Evolutionary conservation across 2,797 vertebrate genomes (phyloP).

Genomic region (Propithecus deckenii): DNA sequence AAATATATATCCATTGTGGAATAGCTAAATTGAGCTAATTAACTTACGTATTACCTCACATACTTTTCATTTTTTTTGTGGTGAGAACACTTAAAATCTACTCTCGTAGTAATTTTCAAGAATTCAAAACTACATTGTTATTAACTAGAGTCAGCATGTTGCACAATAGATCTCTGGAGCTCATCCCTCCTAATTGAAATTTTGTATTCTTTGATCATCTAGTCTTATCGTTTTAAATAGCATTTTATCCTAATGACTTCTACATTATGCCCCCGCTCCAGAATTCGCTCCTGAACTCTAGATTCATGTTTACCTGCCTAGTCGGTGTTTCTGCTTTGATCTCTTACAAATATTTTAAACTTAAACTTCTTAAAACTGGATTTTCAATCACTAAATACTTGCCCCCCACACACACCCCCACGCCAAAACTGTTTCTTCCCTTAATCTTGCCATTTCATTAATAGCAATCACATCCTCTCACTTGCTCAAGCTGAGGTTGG

Average conservation of each 20-base stretch:
- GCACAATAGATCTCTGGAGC: too few species aligned
- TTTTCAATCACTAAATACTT: not conserved
- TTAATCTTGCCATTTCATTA: not conserved
- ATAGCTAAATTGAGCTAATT: not conserved
- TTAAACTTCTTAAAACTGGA: not conserved
- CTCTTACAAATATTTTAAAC: not conserved
- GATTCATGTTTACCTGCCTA: not conserved
- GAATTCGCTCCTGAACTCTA: not conserved
- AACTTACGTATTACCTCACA: too few species aligned
- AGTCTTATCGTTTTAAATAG: not conserved
- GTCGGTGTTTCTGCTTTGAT: not conserved
- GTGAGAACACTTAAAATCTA: too few species aligned
- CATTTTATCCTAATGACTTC: not conserved
- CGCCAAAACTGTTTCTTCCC: not conserved
- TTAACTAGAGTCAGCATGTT: too few species aligned
- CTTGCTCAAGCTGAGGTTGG: not conserved
- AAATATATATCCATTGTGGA: not conserved
- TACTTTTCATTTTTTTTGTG: too few species aligned
- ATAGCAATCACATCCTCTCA: not conserved
- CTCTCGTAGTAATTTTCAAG: too few species aligned
- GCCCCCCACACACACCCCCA: accelerated
- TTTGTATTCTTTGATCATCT: too few species aligned
- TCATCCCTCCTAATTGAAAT: too few species aligned
- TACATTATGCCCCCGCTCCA: not conserved
- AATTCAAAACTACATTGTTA: too few species aligned